Base-by-base conservation (phyloP, 2,113 vertebrate species). In the Isichthys henryi region DNA sequence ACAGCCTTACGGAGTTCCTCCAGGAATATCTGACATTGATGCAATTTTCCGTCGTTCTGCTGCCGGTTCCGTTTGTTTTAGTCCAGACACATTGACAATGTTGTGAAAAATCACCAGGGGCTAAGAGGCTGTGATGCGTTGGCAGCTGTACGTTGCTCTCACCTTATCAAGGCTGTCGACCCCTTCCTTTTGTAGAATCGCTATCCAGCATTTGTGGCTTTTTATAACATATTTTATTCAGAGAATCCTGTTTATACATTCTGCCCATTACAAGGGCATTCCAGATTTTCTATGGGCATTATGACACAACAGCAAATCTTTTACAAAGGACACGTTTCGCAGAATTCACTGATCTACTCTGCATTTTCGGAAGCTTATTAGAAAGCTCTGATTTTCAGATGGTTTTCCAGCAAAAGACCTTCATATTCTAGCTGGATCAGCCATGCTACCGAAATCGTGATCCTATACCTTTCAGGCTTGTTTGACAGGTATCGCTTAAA, bases 21-120 rank as follows among this genome's bases (percentile, higher is more conserved):
- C 74, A 80, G 74, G 74, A 80, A 80, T 80, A 80, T 39, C 74
- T 80, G 74, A 80, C 62, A 70, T 70, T 70, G 62, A 70, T 70
- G 62, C 62, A 70, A 70, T 70, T 70, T 70, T 70, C 62, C 62
- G 10, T 80, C 17, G 35, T 80, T 80, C 74, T 80, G 74, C 35
- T 80, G 74, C 74, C 13, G 35, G 74, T 80, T 80, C 17, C 35
- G 74, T 80, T 80, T 35, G 31, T 80, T 80, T 80, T 80, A 80
- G 74, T 80, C 74, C 35, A 80, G 74, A 80, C 74, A 80, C 74
- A 43, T 80, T 43, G 62, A 70, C 62, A 70, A 70, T 70, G 62
- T 70, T 70, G 62, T 70, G 62, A 70, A 31, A 70, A 70, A 70
- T 70, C 74, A 80, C 35, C 74, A 43, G 74, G 35, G 35, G 74